A percentile compares a stretch with the other conserved stretches of the same genome.
These are phyloP conservation scores for Hemicrepidius hirtus DNA, from an alignment of 2,888 invertebrate species.

Conservation along the genomic window DNA sequence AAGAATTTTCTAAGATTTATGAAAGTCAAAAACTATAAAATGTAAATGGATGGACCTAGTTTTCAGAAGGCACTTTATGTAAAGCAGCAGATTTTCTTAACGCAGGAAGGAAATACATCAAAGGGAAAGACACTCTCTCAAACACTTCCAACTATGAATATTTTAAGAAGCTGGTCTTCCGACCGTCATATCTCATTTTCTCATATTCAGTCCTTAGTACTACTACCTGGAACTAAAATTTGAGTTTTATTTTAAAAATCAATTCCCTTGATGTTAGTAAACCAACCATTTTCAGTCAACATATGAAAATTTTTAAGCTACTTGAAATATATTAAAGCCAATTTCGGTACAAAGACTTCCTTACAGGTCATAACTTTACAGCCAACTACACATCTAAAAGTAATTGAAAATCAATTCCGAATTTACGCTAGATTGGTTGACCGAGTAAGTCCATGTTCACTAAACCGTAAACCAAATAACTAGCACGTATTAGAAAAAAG, in stretches of 20 bases:
- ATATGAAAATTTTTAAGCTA: too few relatives aligned
- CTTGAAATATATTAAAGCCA: too few relatives aligned
- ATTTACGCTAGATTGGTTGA: background rate
- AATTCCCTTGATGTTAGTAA: too few relatives aligned
- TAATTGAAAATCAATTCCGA: slow-evolving; percentile 1
- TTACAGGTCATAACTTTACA: background rate
- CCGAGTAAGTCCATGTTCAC: background rate
- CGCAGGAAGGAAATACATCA: slow-evolving; percentile 1
- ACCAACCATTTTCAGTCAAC: too few relatives aligned
- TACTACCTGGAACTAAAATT: background rate
- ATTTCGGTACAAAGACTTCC: background rate
- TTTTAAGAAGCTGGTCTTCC: slow-evolving; percentile 8
- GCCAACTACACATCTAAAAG: background rate
- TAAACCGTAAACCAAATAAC: background rate
- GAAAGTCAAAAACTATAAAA: background rate
- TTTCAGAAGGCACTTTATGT: background rate
- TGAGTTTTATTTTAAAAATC: too few relatives aligned
- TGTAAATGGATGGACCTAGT: too few relatives aligned
- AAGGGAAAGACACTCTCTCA: slow-evolving; percentile 22
- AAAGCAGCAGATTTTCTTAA: slow-evolving; percentile 10
- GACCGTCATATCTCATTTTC: slow-evolving; percentile 6
- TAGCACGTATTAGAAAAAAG: slow-evolving; percentile 3
- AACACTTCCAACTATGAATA: slow-evolving; percentile 26
- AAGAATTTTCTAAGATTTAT: too few relatives aligned
- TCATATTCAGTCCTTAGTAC: background rate